These are phyloP conservation scores for Drosophila melanosoma DNA, from an alignment of 2,888 invertebrate species.

Conservation along the genomic window DNA sequence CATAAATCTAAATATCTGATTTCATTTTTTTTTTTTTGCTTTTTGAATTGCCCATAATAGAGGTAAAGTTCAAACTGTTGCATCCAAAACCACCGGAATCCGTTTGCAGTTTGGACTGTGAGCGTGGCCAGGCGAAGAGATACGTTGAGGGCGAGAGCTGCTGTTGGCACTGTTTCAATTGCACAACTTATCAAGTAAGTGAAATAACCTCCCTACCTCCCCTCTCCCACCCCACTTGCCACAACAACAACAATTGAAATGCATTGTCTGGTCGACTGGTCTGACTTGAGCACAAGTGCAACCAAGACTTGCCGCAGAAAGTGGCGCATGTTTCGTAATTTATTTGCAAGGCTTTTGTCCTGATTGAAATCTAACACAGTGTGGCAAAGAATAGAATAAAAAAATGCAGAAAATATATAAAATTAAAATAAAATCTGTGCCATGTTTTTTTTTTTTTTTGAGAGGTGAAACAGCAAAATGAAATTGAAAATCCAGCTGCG, in stretches of 20 bases:
- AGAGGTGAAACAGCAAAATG: constrained; percentile 22
- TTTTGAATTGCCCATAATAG: constrained; percentile 84
- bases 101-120: constrained; percentile 95
- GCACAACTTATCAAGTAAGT: constrained; percentile 93
- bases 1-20: neutral
- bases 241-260: constrained; percentile 2
- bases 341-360: constrained; percentile 62
- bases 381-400: constrained; percentile 41
- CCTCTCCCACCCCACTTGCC: too few relatives aligned
- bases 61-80: constrained; percentile 93
- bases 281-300: constrained; percentile 32
- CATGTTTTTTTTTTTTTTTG: neutral
- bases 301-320: constrained; percentile 13
- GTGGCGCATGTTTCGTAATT: constrained; percentile 57
- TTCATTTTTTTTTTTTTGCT: neutral
- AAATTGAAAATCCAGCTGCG: constrained; percentile 39
- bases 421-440: neutral
- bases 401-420: constrained; percentile 14
- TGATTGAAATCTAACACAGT: constrained; percentile 70
- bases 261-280: constrained; percentile 39
- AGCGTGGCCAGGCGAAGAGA: constrained; percentile 94
- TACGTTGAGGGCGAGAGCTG: constrained; percentile 97
- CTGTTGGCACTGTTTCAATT: constrained; percentile 97
- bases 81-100: constrained; percentile 93
- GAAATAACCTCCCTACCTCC: neutral